Base-by-base conservation (phyloP, 2,888 invertebrate genomes). In the Lordiphosa andalusiaca region DNA sequence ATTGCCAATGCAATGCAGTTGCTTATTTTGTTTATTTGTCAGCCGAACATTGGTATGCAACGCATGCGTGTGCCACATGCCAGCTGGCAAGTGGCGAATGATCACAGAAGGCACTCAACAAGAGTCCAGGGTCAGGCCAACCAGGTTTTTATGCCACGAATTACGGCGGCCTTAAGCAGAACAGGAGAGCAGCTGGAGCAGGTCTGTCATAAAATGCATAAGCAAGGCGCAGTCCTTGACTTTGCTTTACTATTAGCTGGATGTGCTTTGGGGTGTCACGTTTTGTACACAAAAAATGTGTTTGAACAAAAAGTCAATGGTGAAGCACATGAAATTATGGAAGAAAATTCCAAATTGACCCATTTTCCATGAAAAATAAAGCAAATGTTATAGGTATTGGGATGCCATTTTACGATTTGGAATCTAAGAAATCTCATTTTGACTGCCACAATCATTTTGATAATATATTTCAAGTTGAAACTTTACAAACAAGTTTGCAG, bases 51-150 rank as follows among this genome's bases (percentile, higher is more conserved):
- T 63, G 69, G 69, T 67, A 71, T 69, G 71, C 71, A 69, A 67
- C 71, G 69, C 69, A 63, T 77, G 73, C 63, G 69, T 71, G 49
- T 55, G 74, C 46, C 71, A 67, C 52, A 65, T 66, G 59, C 59
- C 68, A 59, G 39, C 21, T 21, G 30, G 54, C 21, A 39, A 16
- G 36, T 49, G 35, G 9, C 37, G 41, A 37, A 42, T 42, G 51
- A 60, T 30, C 39, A 2, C 38, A 49, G 40, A n/a, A 4, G 19
- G 9, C 10, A 19, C 49, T 49, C 16, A 49, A n/a, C 16, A 49
- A n/a, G 25, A 30, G n/a, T 37, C 30, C 40, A 36, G 52, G 39
- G 36, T 23, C 39, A 39, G 35, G 19, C 16, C 13, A 33, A 30
- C 44, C 50, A 41, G 53, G 64, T 41, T 56, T 51, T 63, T 63